Evolutionary conservation across 2,888 invertebrate genomes (phyloP), one percentile per base, ranked within the genome.

Genomic region (Hyalella azteca): DNA sequence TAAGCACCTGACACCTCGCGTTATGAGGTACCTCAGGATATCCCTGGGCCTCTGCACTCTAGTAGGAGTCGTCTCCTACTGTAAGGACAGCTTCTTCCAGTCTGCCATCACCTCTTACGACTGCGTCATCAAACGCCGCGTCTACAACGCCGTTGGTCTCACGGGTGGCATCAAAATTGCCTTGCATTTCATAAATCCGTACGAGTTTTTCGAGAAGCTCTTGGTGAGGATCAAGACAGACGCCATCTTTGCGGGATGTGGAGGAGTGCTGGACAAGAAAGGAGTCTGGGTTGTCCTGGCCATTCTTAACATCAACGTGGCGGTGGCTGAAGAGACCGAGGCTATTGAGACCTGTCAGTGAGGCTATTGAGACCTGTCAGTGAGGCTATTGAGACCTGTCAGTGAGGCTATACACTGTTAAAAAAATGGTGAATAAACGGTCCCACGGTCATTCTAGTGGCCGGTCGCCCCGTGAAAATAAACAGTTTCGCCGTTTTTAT

Each of bases 61-160:
- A 5, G 32, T 5, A 3, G 59, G 59, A 0, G 13, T 59, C 9
- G 59, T 59, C 3, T 59, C 59, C 59, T 59, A 32, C 59, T 59
- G 59, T 32, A 59, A 59, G 59, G 59, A 59, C 59, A 59, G 59
- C 59, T 1, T 59, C 32, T 9, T 59, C 29, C 59, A 59, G 29
- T 29, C 32, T 32, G 59, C 59, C 59, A 59, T 59, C 59, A 59
- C 59, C 2, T 59, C 59, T 15, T 59, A 59, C 32, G 29, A 59
- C 1, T 5, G 29, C 29, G 11, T 59, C 29, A 15, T 59, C 11
- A 59, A 59, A 32, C 59, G 15, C 7, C 26, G 22, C 9, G 59
- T 59, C 26, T 59, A 3, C 32, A 22, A 3, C 32, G 59, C 59
- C 26, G 26, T 59, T 9, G 59, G 59, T 15, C 32, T 59, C 22